Base-by-base conservation (phyloP, 2,797 vertebrate species). In the Myotis findleyi region DNA sequence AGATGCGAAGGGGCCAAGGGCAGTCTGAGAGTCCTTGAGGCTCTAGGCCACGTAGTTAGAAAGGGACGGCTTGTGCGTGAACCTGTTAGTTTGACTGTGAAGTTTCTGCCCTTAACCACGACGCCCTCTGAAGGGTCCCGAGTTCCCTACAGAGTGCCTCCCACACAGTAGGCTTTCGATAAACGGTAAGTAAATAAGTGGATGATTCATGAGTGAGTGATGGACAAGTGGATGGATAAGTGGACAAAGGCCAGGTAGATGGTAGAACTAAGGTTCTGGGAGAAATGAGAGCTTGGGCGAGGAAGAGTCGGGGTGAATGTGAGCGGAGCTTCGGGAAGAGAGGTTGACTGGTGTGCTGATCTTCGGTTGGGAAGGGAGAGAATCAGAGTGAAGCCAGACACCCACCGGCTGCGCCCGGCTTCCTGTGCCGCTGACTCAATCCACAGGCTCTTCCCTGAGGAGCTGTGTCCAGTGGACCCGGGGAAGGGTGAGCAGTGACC, bases 401-500 rank as follows among this genome's bases (percentile, higher is more conserved):
- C 33, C 13, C 23, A 21, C 33, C 13, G 21, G 62, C 89, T 57
- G 72, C 87, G 36, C 49, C 21, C 49, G 36, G 47, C 36, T 92
- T 87, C 59, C 69, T 87, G 25, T 68, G 51, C 62, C 23, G 9
- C 44, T 5, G 38, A 85, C 77, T 90, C 53, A 93, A 85, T 83
- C 88, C 30, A 27, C 3, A 71, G 88, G 72, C 59, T 84, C 8
- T 38, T 73, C 77, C 41, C 14, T 49, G 62, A 76, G 93, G 95
- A 79, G 71, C 86, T 18, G 82, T 44, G 86, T 87, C 87, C 36
- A 25, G 0, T 23, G 82, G 47, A 41, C 73, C 93, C 8, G 36
- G 53, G 44, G 66, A 75, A 18, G 9, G 53, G 49, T 64, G 80
- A 91, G 89, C 84, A 84, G 91, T 81, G 84, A 93, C n/a, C 55